phyloP scores from a whole-genome alignment of 2,797 vertebrate species.

The Paramormyrops hopkinsi region DNA sequence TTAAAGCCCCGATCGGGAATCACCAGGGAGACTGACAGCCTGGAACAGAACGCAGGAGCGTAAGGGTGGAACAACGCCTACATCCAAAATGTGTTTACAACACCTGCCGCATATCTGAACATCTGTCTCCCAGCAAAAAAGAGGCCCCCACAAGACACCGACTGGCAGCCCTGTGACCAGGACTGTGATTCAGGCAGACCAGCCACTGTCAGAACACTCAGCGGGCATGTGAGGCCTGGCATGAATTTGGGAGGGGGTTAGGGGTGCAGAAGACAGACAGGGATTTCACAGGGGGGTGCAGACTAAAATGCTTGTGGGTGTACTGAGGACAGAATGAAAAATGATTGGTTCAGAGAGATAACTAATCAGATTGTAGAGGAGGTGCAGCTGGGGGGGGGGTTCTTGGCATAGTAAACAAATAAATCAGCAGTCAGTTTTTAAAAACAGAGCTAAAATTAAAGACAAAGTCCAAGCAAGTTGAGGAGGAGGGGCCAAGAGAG shows the following conservation, averaged over 20 bases:
- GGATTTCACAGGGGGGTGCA: not conserved
- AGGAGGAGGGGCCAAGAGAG: not conserved
- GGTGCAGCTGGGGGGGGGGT: not conserved
- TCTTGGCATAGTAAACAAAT: not conserved
- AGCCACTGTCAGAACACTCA: not conserved
- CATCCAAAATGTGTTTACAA: not conserved
- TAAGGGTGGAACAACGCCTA: not conserved
- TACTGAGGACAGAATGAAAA: not conserved
- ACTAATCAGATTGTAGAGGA: not conserved
- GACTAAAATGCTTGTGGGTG: not conserved
- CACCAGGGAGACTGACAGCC: not conserved
- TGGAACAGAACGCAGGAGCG: not conserved
- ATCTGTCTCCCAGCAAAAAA: not conserved
- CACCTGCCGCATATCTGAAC: not conserved
- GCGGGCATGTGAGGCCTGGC: not conserved
- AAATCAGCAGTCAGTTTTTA: not conserved
- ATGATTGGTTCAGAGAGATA: not conserved
- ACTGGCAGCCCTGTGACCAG: not conserved
- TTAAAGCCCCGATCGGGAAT: not conserved
- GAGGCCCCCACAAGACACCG: not conserved
- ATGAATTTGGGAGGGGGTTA: not conserved
- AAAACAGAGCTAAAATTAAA: not conserved
- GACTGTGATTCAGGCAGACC: not conserved
- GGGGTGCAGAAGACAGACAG: not conserved
- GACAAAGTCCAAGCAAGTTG: not conserved